Evolutionary conservation across 2,888 invertebrate genomes (phyloP).

Genomic region (Sussaba pulchella): DNA sequence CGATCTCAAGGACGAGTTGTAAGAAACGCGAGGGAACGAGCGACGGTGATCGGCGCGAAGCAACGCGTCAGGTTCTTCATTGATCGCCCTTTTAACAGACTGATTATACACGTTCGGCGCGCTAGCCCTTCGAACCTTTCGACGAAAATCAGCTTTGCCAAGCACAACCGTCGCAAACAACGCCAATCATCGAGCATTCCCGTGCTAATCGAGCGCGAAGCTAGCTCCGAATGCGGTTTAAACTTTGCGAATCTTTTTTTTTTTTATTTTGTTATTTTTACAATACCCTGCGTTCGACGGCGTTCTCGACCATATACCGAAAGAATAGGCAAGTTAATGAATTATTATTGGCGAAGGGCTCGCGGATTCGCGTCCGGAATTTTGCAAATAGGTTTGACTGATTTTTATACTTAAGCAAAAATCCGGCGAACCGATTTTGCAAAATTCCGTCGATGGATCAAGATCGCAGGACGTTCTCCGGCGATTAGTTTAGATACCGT

Average conservation of each 20-base stretch:
- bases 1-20: constrained; percentile 95
- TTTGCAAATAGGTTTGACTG: constrained; percentile 40
- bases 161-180: too few species aligned
- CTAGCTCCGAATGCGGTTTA: constrained; percentile 1
- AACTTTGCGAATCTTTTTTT: constrained; percentile 2
- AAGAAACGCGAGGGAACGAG: constrained; percentile 73
- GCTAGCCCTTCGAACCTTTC: background rate
- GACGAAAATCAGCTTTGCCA: background rate
- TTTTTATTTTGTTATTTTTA: background rate
- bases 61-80: constrained; percentile 26
- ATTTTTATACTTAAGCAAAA: constrained; percentile 21
- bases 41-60: background rate
- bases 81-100: constrained; percentile 20
- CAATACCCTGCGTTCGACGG: constrained; percentile 6
- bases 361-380: constrained; percentile 31
- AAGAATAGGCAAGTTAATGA: constrained; percentile 40
- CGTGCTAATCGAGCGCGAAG: background rate
- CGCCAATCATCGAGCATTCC: too few species aligned
- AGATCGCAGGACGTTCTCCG: constrained; percentile 28
- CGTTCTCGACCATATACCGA: background rate
- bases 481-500: constrained; percentile 37
- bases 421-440: background rate
- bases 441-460: constrained; percentile 30
- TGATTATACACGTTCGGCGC: constrained; percentile 41
- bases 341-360: constrained; percentile 57